A percentile compares a stretch with the other conserved stretches of the same genome.
phyloP scores from a whole-genome alignment of 2,797 vertebrate genomes.

The Pseudotriccus pelzelni region DNA sequence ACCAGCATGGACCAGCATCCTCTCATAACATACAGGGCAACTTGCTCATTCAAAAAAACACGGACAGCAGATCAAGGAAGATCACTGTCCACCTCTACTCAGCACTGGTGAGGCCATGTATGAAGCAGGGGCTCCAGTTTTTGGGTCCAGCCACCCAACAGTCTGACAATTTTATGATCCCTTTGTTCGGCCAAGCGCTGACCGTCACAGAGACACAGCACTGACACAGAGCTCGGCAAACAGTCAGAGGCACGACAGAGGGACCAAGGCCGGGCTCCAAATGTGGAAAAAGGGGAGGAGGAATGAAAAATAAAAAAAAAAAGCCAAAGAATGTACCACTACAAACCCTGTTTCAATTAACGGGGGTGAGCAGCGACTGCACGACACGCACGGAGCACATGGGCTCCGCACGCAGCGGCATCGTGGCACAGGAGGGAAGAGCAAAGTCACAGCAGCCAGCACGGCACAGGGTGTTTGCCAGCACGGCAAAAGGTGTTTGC shows the following conservation, averaged over 20 bases:
- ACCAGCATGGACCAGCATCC: neutral
- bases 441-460: neutral
- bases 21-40: neutral
- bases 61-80: neutral
- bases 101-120: neutral
- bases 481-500: neutral
- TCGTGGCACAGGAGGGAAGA: neutral
- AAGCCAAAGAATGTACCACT: neutral
- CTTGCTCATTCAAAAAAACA: rapidly evolving
- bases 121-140: neutral
- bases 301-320: too few species aligned
- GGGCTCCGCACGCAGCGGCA: neutral
- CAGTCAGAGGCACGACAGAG: neutral
- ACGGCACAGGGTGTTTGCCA: neutral
- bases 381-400: slow-evolving; percentile 5
- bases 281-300: neutral
- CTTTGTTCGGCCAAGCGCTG: neutral
- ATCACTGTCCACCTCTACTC: neutral
- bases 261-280: neutral
- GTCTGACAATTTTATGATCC: rapidly evolving
- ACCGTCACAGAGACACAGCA: rapidly evolving
- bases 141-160: neutral
- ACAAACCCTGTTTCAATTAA: slow-evolving; percentile 48
- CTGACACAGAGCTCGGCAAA: neutral
- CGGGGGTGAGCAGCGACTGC: neutral